Conservation (phyloP, 2,797 vertebrate species). For the Cyclura pinguis region DNA sequence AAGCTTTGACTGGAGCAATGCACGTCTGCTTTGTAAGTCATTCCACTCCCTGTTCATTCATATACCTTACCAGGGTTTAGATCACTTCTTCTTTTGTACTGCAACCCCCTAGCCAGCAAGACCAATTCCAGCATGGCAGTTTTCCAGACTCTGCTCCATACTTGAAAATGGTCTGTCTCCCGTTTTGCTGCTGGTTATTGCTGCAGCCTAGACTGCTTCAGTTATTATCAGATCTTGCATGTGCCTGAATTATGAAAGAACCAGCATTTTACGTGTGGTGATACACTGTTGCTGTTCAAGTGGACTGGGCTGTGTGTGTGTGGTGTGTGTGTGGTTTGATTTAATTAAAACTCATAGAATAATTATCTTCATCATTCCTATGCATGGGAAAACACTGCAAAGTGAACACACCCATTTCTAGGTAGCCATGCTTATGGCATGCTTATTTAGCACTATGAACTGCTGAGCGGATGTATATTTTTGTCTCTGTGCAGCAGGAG, state of each 20-base stretch:
- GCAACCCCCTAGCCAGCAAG: too few relatives aligned
- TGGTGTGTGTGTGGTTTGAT: not conserved
- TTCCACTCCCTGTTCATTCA: too few relatives aligned
- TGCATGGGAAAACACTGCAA: not conserved
- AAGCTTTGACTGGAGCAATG: too few relatives aligned
- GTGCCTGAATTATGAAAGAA: constrained; percentile 30
- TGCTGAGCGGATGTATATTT: not conserved
- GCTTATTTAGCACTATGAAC: not conserved
- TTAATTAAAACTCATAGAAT: constrained; percentile 15
- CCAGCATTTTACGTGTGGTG: not conserved
- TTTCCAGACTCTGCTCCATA: too few relatives aligned
- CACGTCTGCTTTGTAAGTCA: too few relatives aligned
- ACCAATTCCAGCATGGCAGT: too few relatives aligned
- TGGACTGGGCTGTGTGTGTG: not conserved
- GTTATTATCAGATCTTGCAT: not conserved
- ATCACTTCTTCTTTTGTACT: too few relatives aligned
- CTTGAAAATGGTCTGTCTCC: not conserved
- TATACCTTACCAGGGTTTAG: too few relatives aligned
- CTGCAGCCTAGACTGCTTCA: not conserved
- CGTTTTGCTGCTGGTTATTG: not conserved
- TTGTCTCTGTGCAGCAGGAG: not conserved
- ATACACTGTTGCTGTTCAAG: not conserved
- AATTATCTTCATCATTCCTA: not conserved
- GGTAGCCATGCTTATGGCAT: not conserved
- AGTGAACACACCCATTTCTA: constrained; percentile 11